Evolutionary conservation across 2,888 invertebrate species (phyloP).

Genomic region (Sminthurinus aureus): DNA sequence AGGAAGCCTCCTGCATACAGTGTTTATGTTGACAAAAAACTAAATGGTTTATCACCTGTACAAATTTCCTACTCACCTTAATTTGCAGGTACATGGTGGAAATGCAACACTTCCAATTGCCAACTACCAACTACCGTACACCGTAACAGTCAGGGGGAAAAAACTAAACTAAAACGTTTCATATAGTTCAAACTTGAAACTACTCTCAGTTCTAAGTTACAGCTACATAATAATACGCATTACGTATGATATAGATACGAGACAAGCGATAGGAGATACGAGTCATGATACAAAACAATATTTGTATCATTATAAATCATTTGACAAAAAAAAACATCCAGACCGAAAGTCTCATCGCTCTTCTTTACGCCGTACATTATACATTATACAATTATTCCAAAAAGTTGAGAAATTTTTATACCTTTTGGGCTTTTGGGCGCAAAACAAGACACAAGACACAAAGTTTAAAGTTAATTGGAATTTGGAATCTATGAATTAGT

Average conservation of each 20-base stretch:
- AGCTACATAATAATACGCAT: background rate
- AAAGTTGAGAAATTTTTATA: background rate
- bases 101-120: constrained; percentile 15
- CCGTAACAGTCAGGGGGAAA: constrained; percentile 3
- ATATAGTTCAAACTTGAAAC: background rate
- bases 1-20: background rate
- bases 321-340: background rate
- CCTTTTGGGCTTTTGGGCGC: background rate
- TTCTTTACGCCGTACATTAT: too few relatives aligned
- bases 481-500: background rate
- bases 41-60: constrained; percentile 29
- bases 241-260: too few relatives aligned
- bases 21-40: constrained; percentile 18
- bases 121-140: constrained; percentile 24
- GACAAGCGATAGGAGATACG: too few relatives aligned
- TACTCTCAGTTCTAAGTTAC: background rate
- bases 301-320: too few relatives aligned
- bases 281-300: background rate
- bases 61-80: constrained; percentile 25
- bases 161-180: background rate
- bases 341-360: background rate
- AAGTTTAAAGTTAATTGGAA: background rate
- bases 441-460: too few relatives aligned
- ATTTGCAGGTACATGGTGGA: constrained; percentile 7
- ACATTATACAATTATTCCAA: too few relatives aligned